Base-by-base conservation (phyloP, 2,797 vertebrate species). In the Trachops cirrhosus region DNA sequence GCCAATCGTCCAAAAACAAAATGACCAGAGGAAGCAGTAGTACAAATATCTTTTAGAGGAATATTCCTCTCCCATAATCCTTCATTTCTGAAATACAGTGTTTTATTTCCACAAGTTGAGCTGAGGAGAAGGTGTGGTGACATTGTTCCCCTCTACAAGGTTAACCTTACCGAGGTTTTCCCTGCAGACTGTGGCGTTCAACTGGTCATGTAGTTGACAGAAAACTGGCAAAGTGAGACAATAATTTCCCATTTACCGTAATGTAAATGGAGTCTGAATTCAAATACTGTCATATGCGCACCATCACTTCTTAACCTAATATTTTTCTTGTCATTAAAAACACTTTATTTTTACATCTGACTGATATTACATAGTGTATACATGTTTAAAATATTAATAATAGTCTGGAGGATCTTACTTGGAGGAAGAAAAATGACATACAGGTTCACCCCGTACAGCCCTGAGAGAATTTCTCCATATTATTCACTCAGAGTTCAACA, bases 261-360 rank as follows among this genome's bases (percentile, higher is more conserved):
- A 71, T 7, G 5, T 89, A 97, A 95, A 57, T 89, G 44, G 91
- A 95, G 89, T 70, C 70, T n/a, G 91, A 79, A 95, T 86, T 94
- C 64, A 89, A 89, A 78, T 89, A 50, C 39, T 87, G 4, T 93
- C 92, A 70, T 15, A 89, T 54, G 87, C 93, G 15, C 46, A 59
- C 10, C 9, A 15, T 97, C 46, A n/a, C 92, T 98, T 77, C 46
- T 44, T 22, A 93, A 54, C 37, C 67, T 48, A 44, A n/a, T 96
- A 26, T 84, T 64, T 96, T 97, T 93, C 89, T 97, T 97, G 70
- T 73, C 68, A 87, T 96, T 97, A 97, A 95, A 96, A 97, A 78
- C 19, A 87, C 29, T 95, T 97, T 62, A 92, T 92, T 95, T 92
- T 93, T 52, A 87, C n/a, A 80, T 70, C 24, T 70, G 21, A 78